Conservation (phyloP, 2,797 vertebrate species). For the Gobio occitaniae region DNA sequence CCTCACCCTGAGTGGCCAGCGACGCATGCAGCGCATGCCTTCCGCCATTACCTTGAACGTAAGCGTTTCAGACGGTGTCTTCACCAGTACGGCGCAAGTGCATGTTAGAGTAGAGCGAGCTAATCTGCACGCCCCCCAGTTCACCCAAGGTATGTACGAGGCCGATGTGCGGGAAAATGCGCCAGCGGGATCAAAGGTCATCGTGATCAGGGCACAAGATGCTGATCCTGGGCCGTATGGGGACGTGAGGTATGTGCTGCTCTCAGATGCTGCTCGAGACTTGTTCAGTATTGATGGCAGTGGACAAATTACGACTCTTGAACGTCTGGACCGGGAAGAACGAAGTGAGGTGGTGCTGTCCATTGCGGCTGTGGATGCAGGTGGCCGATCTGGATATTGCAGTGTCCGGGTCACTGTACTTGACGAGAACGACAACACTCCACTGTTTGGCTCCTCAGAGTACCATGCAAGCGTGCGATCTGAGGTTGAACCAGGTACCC, state of each 20-base stretch:
- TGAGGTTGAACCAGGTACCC: constrained; percentile 87
- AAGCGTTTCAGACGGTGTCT: constrained; percentile 94
- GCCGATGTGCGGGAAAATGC: constrained; percentile 91
- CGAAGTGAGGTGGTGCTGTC: constrained; percentile 83
- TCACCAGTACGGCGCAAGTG: constrained; percentile 95
- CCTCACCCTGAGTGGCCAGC: constrained; percentile 88
- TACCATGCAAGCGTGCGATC: constrained; percentile 92
- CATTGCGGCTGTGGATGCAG: constrained; percentile 88
- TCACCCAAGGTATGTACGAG: constrained; percentile 88
- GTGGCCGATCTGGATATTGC: constrained; percentile 89
- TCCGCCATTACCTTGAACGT: constrained; percentile 90
- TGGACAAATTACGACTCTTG: constrained; percentile 89
- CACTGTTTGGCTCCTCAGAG: constrained; percentile 85
- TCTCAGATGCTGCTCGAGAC: constrained; percentile 90
- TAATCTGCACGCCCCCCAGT: constrained; percentile 91
- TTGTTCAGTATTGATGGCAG: constrained; percentile 88
- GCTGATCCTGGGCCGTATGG: constrained; percentile 89
- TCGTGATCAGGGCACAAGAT: constrained; percentile 89
- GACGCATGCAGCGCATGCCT: constrained; percentile 89
- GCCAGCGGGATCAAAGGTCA: constrained; percentile 86
- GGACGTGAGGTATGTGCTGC: constrained; percentile 86
- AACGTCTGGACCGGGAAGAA: constrained; percentile 92
- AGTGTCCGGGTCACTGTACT: constrained; percentile 86
- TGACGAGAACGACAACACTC: constrained; percentile 95
- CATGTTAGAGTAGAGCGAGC: constrained; percentile 89